Percentiles rank a stretch among this genome's conserved stretches.
These are phyloP conservation scores for Ranitomeya imitator DNA, from an alignment of 2,113 vertebrate genomes.

Conservation along the genomic window DNA sequence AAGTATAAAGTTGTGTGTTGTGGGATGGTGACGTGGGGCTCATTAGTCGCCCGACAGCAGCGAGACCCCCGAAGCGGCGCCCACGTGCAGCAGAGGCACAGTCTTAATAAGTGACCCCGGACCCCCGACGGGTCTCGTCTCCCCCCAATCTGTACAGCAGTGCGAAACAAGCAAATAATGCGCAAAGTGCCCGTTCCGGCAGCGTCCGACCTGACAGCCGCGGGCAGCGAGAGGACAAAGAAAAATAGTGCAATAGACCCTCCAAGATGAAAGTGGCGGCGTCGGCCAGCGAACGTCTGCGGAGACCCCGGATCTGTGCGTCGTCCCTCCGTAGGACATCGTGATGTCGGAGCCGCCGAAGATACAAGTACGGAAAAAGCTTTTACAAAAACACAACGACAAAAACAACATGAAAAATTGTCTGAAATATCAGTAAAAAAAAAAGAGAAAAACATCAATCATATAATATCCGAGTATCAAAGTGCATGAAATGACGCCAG, in stretches of 20 bases:
- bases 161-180: not conserved
- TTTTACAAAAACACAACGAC: not conserved
- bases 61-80: too few relatives aligned
- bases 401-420: not conserved
- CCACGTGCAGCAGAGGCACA: not conserved
- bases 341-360: too few relatives aligned
- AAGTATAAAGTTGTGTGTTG: too few relatives aligned
- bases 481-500: slow-evolving; percentile 58
- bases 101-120: not conserved
- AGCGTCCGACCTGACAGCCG: not conserved
- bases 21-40: too few relatives aligned
- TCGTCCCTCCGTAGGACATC: too few relatives aligned
- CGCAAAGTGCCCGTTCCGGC: not conserved
- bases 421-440: not conserved
- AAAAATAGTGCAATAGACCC: slow-evolving; percentile 9
- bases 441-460: not conserved
- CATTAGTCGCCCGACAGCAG: too few relatives aligned
- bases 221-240: not conserved
- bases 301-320: not conserved
- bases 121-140: not conserved
- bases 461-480: slow-evolving; percentile 44
- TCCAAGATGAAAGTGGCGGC: not conserved
- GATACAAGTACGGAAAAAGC: too few relatives aligned
- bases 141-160: not conserved
- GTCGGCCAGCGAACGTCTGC: not conserved